These are phyloP conservation scores for Rhinogobius similis DNA, from an alignment of 2,113 vertebrate genomes.

Conservation along the genomic window DNA sequence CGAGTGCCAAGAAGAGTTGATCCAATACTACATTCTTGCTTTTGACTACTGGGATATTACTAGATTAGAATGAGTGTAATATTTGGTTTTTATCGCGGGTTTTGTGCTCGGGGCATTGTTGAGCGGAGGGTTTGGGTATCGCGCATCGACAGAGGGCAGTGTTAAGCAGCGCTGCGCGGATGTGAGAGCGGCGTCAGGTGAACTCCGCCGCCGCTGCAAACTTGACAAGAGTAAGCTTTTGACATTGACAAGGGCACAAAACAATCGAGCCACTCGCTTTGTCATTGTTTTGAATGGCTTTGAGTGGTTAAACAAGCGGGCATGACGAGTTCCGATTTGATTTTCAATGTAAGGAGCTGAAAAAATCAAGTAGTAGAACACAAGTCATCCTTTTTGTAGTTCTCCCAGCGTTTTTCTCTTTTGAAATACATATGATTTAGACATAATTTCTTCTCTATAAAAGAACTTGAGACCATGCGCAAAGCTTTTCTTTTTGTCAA, in stretches of 20 bases:
- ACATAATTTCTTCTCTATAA: background rate
- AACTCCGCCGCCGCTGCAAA: slow-evolving; percentile 24
- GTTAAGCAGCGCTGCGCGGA: slow-evolving; percentile 61
- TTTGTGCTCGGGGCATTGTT: slow-evolving; percentile 29
- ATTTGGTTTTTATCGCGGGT: slow-evolving; percentile 3
- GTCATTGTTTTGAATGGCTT: background rate
- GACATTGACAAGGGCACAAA: background rate
- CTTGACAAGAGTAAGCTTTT: slow-evolving; percentile 1
- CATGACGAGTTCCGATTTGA: background rate
- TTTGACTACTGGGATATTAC: background rate
- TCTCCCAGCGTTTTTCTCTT: too few relatives aligned
- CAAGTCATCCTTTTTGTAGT: too few relatives aligned
- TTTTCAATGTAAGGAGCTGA: background rate
- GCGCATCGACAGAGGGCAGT: slow-evolving; percentile 74
- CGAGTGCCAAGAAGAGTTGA: background rate
- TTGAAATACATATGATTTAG: background rate
- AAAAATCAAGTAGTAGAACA: too few relatives aligned
- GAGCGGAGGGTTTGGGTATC: background rate
- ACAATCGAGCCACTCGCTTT: background rate
- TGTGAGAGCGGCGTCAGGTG: slow-evolving; percentile 51
- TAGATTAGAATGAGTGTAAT: background rate
- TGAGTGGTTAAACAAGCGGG: background rate
- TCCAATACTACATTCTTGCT: background rate
- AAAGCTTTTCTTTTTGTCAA: background rate
- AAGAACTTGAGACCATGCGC: too few relatives aligned